These are phyloP conservation scores for Idris sp. DNA, from an alignment of 1,140 invertebrate genomes.

Conservation along the genomic window DNA sequence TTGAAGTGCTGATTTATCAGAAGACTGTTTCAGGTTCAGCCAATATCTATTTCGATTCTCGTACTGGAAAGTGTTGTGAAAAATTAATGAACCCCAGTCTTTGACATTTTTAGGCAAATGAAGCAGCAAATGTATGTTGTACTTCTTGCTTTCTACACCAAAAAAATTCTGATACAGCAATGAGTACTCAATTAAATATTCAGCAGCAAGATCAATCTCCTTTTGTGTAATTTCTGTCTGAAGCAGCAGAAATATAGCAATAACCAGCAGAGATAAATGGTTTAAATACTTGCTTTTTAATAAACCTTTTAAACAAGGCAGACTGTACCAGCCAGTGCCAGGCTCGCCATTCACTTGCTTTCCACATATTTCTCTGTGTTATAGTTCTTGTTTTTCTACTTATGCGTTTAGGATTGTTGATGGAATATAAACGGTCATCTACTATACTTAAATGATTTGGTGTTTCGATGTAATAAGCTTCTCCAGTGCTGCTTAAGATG, in stretches of 20 bases:
- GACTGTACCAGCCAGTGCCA: constrained; percentile 26
- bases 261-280: constrained; percentile 27
- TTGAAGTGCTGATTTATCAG: constrained; percentile 14
- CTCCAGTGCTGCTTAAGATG: neutral
- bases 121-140: too few species aligned
- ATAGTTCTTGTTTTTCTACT: constrained; percentile 30
- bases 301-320: too few species aligned
- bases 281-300: constrained; percentile 17
- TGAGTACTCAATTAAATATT: neutral
- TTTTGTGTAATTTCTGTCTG: constrained; percentile 1
- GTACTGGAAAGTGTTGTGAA: constrained; percentile 9
- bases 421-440: constrained; percentile 5
- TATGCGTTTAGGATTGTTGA: constrained; percentile 38
- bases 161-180: too few species aligned
- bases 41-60: constrained; percentile 15
- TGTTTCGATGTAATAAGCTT: constrained; percentile 25
- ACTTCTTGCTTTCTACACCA: too few species aligned
- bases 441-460: constrained; percentile 11
- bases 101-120: neutral
- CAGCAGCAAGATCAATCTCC: constrained; percentile 1
- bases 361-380: constrained; percentile 32
- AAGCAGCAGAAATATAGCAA: constrained; percentile 7
- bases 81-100: neutral
- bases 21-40: constrained; percentile 10
- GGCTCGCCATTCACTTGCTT: constrained; percentile 46